Evolutionary conservation across 1,140 invertebrate species (phyloP).

Genomic region (Hycleus phaleratus): DNA sequence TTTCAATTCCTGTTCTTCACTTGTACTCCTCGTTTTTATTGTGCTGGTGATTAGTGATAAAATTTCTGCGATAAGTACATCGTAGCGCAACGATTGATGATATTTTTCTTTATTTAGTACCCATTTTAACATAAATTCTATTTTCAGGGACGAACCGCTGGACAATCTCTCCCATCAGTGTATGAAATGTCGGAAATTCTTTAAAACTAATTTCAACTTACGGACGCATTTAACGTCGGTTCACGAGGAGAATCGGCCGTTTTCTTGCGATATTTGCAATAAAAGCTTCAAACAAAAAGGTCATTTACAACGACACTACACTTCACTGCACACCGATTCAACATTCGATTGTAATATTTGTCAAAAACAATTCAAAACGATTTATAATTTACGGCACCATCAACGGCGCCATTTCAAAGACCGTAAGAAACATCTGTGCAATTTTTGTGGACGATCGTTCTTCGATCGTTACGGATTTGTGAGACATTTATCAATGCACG

Average conservation of each 20-base stretch:
- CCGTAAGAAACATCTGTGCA: conserved; percentile 49
- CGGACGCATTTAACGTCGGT: conserved; percentile 49
- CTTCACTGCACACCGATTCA: not conserved
- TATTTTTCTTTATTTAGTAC: not conserved
- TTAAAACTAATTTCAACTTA: conserved; percentile 30
- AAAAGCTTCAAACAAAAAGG: conserved; percentile 43
- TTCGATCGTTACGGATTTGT: conserved; percentile 60
- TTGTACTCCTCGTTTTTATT: too few species aligned
- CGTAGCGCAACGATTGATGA: not conserved
- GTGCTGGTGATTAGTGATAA: too few species aligned
- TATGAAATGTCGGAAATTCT: conserved; percentile 8
- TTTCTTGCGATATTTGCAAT: conserved; percentile 50
- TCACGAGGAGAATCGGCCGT: conserved; percentile 50
- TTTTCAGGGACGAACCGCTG: not conserved
- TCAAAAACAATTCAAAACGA: conserved; percentile 38
- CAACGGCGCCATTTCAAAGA: conserved; percentile 44
- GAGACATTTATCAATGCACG: conserved; percentile 62
- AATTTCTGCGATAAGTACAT: too few species aligned
- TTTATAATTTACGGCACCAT: conserved; percentile 36
- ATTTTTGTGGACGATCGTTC: conserved; percentile 54
- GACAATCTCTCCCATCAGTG: not conserved
- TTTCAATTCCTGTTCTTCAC: too few species aligned
- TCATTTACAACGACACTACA: conserved; percentile 27
- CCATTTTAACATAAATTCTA: not conserved
- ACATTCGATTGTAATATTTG: not conserved